Percentiles rank a stretch among this genome's conserved stretches.
Conservation (phyloP, 2,888 invertebrate genomes). For the Microctonus brassicae region DNA sequence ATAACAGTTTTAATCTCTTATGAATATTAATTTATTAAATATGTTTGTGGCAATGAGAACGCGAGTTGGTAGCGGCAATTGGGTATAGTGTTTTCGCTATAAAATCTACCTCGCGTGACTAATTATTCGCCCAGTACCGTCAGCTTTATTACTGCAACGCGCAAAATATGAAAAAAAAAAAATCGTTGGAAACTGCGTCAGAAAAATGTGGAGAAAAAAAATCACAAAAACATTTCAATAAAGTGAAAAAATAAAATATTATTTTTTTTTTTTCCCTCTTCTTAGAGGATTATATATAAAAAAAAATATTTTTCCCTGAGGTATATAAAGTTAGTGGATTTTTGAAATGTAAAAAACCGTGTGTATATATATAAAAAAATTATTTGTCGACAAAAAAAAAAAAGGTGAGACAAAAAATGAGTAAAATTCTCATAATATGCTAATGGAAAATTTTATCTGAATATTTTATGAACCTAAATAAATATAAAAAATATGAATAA, state of each 20-base stretch:
- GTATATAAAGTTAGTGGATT: not conserved
- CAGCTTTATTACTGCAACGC: conserved; percentile 1
- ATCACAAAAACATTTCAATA: not conserved
- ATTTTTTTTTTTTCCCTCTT: not conserved
- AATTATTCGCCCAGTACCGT: not conserved
- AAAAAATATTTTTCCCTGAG: not conserved
- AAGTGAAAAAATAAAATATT: not conserved
- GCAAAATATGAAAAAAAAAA: not conserved
- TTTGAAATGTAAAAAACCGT: not conserved
- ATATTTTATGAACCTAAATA: not conserved
- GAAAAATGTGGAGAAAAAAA: not conserved
- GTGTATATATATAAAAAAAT: not conserved
- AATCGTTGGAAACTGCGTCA: not conserved
- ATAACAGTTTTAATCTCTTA: not conserved
- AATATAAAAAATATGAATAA: not conserved
- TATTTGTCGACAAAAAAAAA: not conserved
- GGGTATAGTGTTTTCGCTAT: not conserved
- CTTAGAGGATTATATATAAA: not conserved
- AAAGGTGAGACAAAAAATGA: not conserved
- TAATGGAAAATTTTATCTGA: conserved; percentile 3
- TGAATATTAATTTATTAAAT: not conserved
- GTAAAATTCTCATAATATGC: conserved; percentile 20
- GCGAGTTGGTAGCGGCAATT: not conserved
- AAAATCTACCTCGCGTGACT: conserved; percentile 7
- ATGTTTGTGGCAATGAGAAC: not conserved